Evolutionary conservation across 1,140 invertebrate species (phyloP), one percentile per base, ranked within the genome.

Genomic region (Orius insidiosus): DNA sequence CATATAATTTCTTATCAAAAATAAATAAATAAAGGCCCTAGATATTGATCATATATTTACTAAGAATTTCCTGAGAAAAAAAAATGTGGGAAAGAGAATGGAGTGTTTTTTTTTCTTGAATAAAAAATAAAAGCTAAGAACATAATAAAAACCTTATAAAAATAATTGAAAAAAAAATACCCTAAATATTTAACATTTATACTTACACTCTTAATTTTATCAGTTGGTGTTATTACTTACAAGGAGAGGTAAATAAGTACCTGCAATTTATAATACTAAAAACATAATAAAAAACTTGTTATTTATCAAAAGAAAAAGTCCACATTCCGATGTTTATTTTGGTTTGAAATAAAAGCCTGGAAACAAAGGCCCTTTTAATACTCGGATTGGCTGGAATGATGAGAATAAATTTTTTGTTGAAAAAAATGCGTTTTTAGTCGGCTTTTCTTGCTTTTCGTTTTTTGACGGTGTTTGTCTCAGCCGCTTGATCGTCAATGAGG

Each of bases 361-460:
- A 24, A 24, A 24, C 24, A 24, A 24, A 24, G 24, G 24, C 24
- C 24, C 24, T 3, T n/a, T 3, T 37, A 37, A 37, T 37, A 37
- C 35, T 37, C 9, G n/a, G 35, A 13, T 37, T 4, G 14, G 5
- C n/a, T 11, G 35, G 35, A 37, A 24, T 24, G 24, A 4, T 24
- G 24, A 24, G 14, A 37, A 4, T 11, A 7, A 15, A 37, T 13
- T 15, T 37, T 37, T 37, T 37, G n/a, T 37, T 37, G n/a, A 30
- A 43, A 43, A 9, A 11, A 10, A 13, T 36, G 16, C 3, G 7
- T 13, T n/a, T 44, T 57, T 48, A 76, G 57, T 76, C 73, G 50
- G 70, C 72, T 59, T 75, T 76, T 45, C 73, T 66, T 47, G 71
- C 62, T 58, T 72, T 74, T 48, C 74, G 69, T 52, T 74, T 73